These are phyloP conservation scores for Parnassius apollo DNA, from an alignment of 2,888 invertebrate species.

Conservation along the genomic window DNA sequence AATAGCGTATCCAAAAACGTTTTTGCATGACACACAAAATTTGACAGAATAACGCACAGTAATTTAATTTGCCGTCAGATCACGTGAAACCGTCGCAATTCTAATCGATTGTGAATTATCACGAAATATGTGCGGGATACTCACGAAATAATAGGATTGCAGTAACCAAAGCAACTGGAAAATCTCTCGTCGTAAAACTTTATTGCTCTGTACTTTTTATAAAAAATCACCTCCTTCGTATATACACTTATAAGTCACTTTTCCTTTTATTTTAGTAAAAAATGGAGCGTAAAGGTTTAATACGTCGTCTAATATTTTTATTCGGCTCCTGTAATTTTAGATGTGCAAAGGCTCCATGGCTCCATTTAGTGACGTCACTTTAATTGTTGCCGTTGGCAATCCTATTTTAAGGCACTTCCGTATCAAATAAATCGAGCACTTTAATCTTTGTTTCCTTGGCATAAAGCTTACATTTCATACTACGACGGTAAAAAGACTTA, in stretches of 20 bases:
- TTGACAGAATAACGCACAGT: conserved; percentile 40
- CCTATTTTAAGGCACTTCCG: conserved; percentile 77
- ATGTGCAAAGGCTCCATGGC: conserved; percentile 48
- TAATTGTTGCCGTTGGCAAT: conserved; percentile 79
- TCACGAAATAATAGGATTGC: conserved; percentile 62
- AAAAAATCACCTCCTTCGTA: conserved; percentile 21
- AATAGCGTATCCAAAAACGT: conserved; percentile 60
- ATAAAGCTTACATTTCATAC: conserved; percentile 54
- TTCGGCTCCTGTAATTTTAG: conserved; percentile 76
- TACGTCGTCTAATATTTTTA: conserved; percentile 63
- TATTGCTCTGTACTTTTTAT: conserved; percentile 12
- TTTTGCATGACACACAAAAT: conserved; percentile 57
- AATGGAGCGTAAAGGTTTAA: conserved; percentile 53
- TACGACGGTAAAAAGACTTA: conserved; percentile 50
- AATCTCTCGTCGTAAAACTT: conserved; percentile 23
- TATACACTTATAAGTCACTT: conserved; percentile 55
- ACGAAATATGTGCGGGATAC: conserved; percentile 57
- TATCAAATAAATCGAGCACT: conserved; percentile 49
- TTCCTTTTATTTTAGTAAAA: conserved; percentile 43
- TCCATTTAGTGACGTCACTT: conserved; percentile 76
- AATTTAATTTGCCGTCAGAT: conserved; percentile 50
- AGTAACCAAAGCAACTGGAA: conserved; percentile 60
- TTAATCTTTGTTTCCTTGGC: conserved; percentile 44
- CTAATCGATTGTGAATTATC: conserved; percentile 53
- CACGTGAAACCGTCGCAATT: conserved; percentile 50